Evolutionary conservation across 2,888 invertebrate genomes (phyloP).

Genomic region (Ariolimax columbianus): DNA sequence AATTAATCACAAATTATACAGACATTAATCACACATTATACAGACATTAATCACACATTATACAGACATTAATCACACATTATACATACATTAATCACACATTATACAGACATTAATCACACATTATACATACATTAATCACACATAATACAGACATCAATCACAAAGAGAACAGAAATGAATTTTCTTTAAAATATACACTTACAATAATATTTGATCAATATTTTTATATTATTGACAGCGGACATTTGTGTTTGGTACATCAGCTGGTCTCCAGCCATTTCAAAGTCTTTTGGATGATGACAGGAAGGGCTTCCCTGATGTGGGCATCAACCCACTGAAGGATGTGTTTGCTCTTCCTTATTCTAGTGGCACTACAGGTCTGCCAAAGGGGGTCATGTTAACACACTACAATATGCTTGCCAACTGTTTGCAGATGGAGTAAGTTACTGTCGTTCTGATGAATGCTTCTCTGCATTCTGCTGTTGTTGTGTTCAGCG

Average conservation of each 20-base stretch:
- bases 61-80: too few species aligned
- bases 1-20: too few species aligned
- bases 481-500: too few species aligned
- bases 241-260: conserved; percentile 73
- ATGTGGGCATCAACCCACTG: conserved; percentile 72
- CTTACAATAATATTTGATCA: neutral
- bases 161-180: neutral
- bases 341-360: conserved; percentile 86
- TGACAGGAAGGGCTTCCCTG: conserved; percentile 73
- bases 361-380: conserved; percentile 92
- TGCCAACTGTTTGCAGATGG: conserved; percentile 74
- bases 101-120: too few species aligned
- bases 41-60: too few species aligned
- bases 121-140: too few species aligned
- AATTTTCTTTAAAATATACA: neutral
- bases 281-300: conserved; percentile 69
- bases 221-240: conserved; percentile 44
- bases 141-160: too few species aligned
- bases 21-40: too few species aligned
- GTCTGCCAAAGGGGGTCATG: conserved; percentile 81
- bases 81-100: too few species aligned
- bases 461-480: too few species aligned
- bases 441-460: too few species aligned
- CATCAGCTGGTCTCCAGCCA: conserved; percentile 70
- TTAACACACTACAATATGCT: conserved; percentile 73